phyloP scores from a whole-genome alignment of 2,797 vertebrate genomes.

The Enteromius anoplus region DNA sequence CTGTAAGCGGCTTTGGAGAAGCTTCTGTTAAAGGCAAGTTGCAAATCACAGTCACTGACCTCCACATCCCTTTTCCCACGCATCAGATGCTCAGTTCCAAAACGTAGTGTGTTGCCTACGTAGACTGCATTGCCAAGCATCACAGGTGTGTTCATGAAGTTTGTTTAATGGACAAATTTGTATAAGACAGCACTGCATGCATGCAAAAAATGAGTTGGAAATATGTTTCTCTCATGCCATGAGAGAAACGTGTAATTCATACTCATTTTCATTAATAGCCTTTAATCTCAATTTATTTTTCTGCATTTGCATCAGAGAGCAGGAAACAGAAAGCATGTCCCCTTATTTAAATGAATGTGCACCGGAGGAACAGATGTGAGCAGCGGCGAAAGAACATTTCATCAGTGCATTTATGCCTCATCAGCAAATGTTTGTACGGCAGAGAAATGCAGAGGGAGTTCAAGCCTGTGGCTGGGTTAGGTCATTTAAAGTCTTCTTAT shows the following conservation, averaged over 20 bases:
- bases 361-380: background rate
- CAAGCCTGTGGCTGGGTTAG: constrained; percentile 46
- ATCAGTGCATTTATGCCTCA: constrained; percentile 14
- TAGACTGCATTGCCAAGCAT: background rate
- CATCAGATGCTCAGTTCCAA: background rate
- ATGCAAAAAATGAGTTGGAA: background rate
- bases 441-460: constrained; percentile 26
- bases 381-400: background rate
- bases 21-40: constrained; percentile 8
- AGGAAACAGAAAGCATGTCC: background rate
- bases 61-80: background rate
- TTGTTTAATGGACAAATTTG: background rate
- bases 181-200: background rate
- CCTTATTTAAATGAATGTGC: constrained; percentile 1
- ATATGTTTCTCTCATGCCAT: background rate
- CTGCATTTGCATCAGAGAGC: background rate
- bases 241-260: background rate
- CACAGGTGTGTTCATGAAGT: background rate
- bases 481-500: constrained; percentile 56
- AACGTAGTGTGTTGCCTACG: background rate
- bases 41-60: constrained; percentile 1
- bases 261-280: background rate
- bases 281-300: background rate
- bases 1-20: constrained; percentile 10
- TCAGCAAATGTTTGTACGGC: constrained; percentile 30